Conservation (phyloP, 2,888 invertebrate species). For the Drosophila nr. perissopoda region DNA sequence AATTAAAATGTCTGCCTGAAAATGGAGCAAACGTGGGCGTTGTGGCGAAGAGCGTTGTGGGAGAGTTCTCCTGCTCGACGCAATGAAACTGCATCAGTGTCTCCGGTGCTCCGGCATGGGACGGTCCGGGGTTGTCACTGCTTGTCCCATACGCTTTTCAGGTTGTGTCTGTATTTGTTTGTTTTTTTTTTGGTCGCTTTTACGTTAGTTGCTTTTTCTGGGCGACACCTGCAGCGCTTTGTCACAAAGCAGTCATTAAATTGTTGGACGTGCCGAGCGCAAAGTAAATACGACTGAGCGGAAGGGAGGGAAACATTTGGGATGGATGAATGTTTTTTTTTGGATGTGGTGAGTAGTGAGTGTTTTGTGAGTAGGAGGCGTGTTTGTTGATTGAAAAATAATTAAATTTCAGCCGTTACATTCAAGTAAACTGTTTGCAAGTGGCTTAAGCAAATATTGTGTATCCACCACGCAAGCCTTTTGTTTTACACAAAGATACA, state of each 20-base stretch:
- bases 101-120: conserved; percentile 1
- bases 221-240: conserved; percentile 30
- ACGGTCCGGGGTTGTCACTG: neutral
- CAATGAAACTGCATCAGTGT: conserved; percentile 28
- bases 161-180: neutral
- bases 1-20: conserved; percentile 39
- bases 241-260: conserved; percentile 43
- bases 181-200: neutral
- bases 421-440: conserved; percentile 25
- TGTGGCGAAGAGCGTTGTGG: conserved; percentile 1
- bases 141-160: neutral
- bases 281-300: conserved; percentile 26
- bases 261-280: conserved; percentile 39
- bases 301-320: neutral
- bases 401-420: conserved; percentile 25
- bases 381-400: conserved; percentile 35
- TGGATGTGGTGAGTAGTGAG: neutral
- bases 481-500: conserved; percentile 11
- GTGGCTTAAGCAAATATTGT: conserved; percentile 35
- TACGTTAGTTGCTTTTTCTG: conserved; percentile 3
- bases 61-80: conserved; percentile 24
- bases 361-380: neutral
- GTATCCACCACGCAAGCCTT: conserved; percentile 28
- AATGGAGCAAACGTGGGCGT: conserved; percentile 19
- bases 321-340: neutral